Evolutionary conservation across 2,113 vertebrate genomes (phyloP).

Genomic region (Centropus unirufus): DNA sequence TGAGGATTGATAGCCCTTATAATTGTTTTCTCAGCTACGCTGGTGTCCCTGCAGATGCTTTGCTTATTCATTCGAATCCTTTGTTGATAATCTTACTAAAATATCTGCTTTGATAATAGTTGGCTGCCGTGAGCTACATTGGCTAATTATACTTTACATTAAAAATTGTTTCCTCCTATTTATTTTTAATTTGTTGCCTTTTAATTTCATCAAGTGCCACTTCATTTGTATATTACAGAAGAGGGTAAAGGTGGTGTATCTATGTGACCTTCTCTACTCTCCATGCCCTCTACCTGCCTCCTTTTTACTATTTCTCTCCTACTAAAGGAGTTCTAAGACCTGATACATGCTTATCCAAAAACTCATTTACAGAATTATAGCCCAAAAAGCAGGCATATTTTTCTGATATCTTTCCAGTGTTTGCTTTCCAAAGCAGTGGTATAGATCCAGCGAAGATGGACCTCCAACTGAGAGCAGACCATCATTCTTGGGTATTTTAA

Average conservation of each 20-base stretch:
- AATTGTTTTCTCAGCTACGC: constrained; percentile 69
- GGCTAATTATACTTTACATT: constrained; percentile 54
- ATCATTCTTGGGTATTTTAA: neutral
- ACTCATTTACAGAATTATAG: neutral
- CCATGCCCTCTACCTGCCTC: neutral
- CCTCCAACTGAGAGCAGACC: neutral
- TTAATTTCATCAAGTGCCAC: constrained; percentile 10
- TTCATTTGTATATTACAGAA: constrained; percentile 5
- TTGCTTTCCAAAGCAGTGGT: neutral
- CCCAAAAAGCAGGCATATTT: neutral
- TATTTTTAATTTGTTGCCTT: constrained; percentile 54
- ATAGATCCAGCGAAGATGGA: neutral
- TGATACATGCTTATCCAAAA: neutral
- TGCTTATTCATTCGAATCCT: constrained; percentile 53
- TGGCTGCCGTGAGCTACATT: neutral
- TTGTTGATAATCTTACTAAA: constrained; percentile 56
- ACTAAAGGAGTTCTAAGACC: neutral
- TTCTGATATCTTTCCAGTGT: neutral
- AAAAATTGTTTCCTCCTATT: constrained; percentile 37
- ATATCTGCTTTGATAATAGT: constrained; percentile 39
- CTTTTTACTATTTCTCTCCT: neutral
- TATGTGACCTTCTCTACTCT: neutral
- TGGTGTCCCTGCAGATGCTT: constrained; percentile 44
- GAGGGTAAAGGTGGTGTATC: neutral
- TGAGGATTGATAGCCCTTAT: constrained; percentile 67